A percentile compares a stretch with the other conserved stretches of the same genome.
Conservation (phyloP, 2,888 invertebrate genomes). For the Gryllus longicercus region DNA sequence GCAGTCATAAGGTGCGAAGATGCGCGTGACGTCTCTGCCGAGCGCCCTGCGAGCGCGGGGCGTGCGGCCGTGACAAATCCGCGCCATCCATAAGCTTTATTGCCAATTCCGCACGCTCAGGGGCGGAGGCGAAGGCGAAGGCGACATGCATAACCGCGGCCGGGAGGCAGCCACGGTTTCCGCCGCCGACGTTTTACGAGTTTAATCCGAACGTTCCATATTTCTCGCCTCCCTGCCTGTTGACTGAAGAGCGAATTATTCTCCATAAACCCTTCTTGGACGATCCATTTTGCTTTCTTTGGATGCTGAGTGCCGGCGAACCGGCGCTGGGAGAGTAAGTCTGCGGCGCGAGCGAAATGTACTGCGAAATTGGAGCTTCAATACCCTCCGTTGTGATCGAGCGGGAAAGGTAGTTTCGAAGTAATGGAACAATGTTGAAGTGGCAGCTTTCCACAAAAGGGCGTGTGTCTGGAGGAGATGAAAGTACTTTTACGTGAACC, state of each 20-base stretch:
- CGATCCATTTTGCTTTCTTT: not conserved
- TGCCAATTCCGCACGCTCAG: not conserved
- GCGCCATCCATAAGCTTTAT: conserved; percentile 1
- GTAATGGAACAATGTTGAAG: too few relatives aligned
- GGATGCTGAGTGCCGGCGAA: too few relatives aligned
- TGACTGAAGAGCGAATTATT: not conserved
- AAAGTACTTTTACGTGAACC: too few relatives aligned
- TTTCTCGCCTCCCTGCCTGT: not conserved
- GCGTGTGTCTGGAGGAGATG: too few relatives aligned
- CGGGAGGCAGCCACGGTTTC: not conserved
- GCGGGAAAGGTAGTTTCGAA: too few relatives aligned
- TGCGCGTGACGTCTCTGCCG: not conserved
- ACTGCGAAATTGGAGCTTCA: too few relatives aligned
- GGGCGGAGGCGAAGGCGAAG: not conserved
- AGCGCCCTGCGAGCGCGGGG: not conserved
- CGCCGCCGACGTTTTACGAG: not conserved
- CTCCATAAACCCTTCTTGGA: not conserved
- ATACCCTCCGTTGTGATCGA: too few relatives aligned
- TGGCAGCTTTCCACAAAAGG: too few relatives aligned
- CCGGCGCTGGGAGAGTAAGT: too few relatives aligned
- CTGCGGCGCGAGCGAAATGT: too few relatives aligned
- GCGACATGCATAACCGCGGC: conserved; percentile 6
- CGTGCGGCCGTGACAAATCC: not conserved
- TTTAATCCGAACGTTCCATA: conserved; percentile 4
- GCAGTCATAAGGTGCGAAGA: not conserved